Percentiles rank a stretch among this genome's conserved stretches.
These are phyloP conservation scores for Gasterosteus nipponicus DNA, from an alignment of 2,113 vertebrate species.

Conservation along the genomic window DNA sequence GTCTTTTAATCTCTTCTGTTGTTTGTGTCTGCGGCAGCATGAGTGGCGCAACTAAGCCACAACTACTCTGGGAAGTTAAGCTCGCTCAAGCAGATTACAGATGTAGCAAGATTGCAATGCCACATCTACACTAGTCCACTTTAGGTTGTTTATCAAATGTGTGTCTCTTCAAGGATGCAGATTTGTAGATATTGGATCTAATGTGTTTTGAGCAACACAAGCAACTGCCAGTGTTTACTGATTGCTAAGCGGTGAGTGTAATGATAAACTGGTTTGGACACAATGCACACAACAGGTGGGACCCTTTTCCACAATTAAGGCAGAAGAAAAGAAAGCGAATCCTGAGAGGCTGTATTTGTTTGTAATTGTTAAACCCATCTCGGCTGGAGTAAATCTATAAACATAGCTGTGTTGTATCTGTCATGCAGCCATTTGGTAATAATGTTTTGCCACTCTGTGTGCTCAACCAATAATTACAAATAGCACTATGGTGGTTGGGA, in stretches of 20 bases:
- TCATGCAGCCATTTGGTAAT: slow-evolving; percentile 35
- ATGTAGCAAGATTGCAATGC: slow-evolving; percentile 59
- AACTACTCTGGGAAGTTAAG: slow-evolving; percentile 67
- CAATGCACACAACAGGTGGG: slow-evolving; percentile 49
- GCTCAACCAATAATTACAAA: slow-evolving; percentile 46
- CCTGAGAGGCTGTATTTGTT: slow-evolving; percentile 22
- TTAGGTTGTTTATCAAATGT: slow-evolving; percentile 48
- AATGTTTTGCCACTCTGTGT: slow-evolving; percentile 31
- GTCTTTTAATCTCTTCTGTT: slow-evolving; percentile 74
- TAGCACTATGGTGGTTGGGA: slow-evolving; percentile 38
- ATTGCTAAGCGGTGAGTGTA: slow-evolving; percentile 17
- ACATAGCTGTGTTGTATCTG: slow-evolving; percentile 29
- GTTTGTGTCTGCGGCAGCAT: slow-evolving; percentile 42
- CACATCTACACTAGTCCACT: slow-evolving; percentile 54
- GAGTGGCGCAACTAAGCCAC: slow-evolving; percentile 67
- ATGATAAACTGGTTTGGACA: slow-evolving; percentile 28
- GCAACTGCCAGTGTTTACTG: slow-evolving; percentile 38
- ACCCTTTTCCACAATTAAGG: slow-evolving; percentile 11
- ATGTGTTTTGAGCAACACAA: slow-evolving; percentile 29
- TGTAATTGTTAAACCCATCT: slow-evolving; percentile 32
- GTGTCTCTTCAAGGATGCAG: slow-evolving; percentile 24
- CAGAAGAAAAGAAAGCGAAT: not conserved
- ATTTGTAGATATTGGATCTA: slow-evolving; percentile 32
- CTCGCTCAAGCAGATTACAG: slow-evolving; percentile 75
- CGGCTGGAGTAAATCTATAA: slow-evolving; percentile 41